phyloP scores from a whole-genome alignment of 2,888 invertebrate species.

The Phortica okadai region DNA sequence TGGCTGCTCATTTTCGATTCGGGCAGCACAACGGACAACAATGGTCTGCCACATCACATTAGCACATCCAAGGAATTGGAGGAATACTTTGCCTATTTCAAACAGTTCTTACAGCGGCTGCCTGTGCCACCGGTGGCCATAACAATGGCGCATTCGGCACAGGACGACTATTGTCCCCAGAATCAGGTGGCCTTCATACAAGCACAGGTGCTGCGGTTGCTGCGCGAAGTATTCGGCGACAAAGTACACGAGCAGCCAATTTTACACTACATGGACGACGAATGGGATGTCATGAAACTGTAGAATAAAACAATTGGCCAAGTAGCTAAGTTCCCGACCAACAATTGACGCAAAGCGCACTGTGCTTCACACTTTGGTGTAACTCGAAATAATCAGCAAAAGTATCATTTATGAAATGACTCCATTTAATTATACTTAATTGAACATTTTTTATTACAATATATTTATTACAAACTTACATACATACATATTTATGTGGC shows the following conservation, averaged over 20 bases:
- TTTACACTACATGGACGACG: constrained; percentile 72
- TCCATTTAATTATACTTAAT: constrained; percentile 46
- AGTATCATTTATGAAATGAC: constrained; percentile 37
- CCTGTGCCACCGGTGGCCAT: constrained; percentile 80
- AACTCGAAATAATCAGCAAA: neutral
- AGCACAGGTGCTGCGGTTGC: constrained; percentile 80
- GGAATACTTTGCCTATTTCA: constrained; percentile 80
- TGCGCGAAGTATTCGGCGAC: constrained; percentile 76
- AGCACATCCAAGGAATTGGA: constrained; percentile 83
- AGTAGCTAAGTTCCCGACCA: too few relatives aligned
- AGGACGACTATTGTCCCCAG: constrained; percentile 92
- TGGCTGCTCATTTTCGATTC: constrained; percentile 90
- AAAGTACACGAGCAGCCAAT: constrained; percentile 72
- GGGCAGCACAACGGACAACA: constrained; percentile 92
- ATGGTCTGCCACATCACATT: constrained; percentile 89
- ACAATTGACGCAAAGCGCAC: too few relatives aligned
- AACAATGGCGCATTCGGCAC: constrained; percentile 89
- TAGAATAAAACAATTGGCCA: constrained; percentile 46
- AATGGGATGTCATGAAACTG: constrained; percentile 75
- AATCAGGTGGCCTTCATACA: constrained; percentile 90
- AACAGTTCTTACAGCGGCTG: constrained; percentile 79
- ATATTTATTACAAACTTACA: constrained; percentile 57
- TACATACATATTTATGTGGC: constrained; percentile 60
- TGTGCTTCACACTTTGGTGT: too few relatives aligned
- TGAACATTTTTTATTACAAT: constrained; percentile 38